Evolutionary conservation across 1,140 invertebrate species (phyloP), one percentile per base, ranked within the genome.

Genomic region (Drosophila obscura): DNA sequence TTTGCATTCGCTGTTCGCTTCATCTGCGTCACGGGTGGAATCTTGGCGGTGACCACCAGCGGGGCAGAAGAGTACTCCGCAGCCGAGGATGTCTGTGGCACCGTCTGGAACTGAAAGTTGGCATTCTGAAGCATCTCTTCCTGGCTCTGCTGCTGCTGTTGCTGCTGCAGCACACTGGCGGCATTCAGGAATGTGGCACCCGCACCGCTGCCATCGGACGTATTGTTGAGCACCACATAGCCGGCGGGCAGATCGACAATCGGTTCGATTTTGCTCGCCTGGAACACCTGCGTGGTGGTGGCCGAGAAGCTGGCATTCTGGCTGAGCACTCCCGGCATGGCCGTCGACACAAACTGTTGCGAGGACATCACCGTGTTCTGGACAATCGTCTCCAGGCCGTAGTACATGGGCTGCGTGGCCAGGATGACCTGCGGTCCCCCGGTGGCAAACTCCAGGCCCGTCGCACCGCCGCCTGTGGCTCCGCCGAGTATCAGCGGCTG

Each of bases 361-460:
- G 95, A 96, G 19, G 95, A 96, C 96, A 96, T 96, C 0, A 96
- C 95, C 11, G 96, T 96, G 80, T 96, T 96, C 90, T 96, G 96
- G 9, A 96, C 96, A 59, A 96, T 96, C 0, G 96, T 96, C 92
- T 96, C 96, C 67, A 96, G 93, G 1, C 95, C 95, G 67, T 96
- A 96, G 82, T 96, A 96, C 87, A 96, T 95, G 2, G 96, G 96
- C 68, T 96, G 95, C 22, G 94, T 95, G 24, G 93, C 92, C 39
- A 96, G 92, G 73, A 95, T 95, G 93, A 95, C 95, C 44, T 94
- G 94, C 0, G 94, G 94, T 82, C 95, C 93, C 4, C 94, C 93
- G 2, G 94, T 94, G 13, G 95, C 94, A 93, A 95, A 95, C 87
- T 96, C 95, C 46, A 96, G 28, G 0, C 90, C 90, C 0, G 76